Evolutionary conservation across 2,888 invertebrate genomes (phyloP).

Genomic region (Epistrophella euchroma): DNA sequence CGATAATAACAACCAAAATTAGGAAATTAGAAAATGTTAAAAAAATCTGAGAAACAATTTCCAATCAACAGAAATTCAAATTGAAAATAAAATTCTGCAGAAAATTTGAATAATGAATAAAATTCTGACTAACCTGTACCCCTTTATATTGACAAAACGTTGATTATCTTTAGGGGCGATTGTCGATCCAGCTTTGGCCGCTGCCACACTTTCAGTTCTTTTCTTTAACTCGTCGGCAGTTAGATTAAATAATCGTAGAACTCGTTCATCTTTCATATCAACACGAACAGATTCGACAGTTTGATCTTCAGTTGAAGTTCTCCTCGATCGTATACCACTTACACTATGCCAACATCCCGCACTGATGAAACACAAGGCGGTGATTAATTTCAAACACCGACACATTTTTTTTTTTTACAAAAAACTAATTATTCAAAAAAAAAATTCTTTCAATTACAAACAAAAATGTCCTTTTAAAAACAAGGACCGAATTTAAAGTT

Average conservation of each 20-base stretch:
- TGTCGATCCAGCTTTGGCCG: slow-evolving; percentile 78
- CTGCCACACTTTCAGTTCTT: slow-evolving; percentile 79
- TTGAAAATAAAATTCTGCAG: neutral
- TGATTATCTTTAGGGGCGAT: slow-evolving; percentile 78
- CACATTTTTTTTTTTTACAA: slow-evolving; percentile 52
- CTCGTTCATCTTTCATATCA: slow-evolving; percentile 81
- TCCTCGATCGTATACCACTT: slow-evolving; percentile 77
- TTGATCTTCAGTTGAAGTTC: slow-evolving; percentile 78
- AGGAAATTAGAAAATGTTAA: too few species aligned
- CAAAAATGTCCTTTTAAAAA: slow-evolving; percentile 9
- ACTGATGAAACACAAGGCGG: slow-evolving; percentile 54
- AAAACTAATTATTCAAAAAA: neutral
- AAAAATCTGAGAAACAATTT: too few species aligned
- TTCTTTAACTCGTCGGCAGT: slow-evolving; percentile 81
- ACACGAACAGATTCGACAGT: slow-evolving; percentile 81
- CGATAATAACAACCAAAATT: too few species aligned
- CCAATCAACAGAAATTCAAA: neutral
- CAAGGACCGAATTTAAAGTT: neutral
- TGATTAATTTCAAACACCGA: slow-evolving; percentile 51
- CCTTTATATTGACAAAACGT: slow-evolving; percentile 79
- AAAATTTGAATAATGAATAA: too few species aligned
- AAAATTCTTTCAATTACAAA: neutral
- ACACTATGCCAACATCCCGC: slow-evolving; percentile 66
- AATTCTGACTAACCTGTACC: slow-evolving; percentile 79
- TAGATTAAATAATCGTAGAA: slow-evolving; percentile 81